These are phyloP conservation scores for Eufriesea mexicana DNA, from an alignment of 1,140 invertebrate genomes.

Conservation along the genomic window DNA sequence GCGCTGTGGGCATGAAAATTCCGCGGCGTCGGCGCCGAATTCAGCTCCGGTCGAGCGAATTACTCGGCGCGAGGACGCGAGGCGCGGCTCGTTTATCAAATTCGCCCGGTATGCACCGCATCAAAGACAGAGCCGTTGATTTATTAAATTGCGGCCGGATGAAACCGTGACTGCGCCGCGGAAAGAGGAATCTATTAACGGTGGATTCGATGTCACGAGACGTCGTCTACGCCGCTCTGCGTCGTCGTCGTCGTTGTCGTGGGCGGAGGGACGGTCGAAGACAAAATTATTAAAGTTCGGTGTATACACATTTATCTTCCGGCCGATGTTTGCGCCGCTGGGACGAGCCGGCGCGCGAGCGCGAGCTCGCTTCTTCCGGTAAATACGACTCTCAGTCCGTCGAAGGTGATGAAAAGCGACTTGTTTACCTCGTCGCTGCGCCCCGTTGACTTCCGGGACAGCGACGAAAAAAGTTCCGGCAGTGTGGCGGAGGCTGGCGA, in stretches of 20 bases:
- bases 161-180: slow-evolving; percentile 6
- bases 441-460: slow-evolving; percentile 52
- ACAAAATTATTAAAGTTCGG: slow-evolving; percentile 66
- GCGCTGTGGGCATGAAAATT: slow-evolving; percentile 44
- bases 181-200: slow-evolving; percentile 43
- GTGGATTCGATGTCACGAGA: slow-evolving; percentile 9
- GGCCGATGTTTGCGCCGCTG: slow-evolving; percentile 56
- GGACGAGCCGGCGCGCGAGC: slow-evolving; percentile 33
- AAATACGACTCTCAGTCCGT: slow-evolving; percentile 55
- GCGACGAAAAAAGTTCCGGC: slow-evolving; percentile 43
- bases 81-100: slow-evolving; percentile 61
- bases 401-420: slow-evolving; percentile 67
- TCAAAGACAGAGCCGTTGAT: slow-evolving; percentile 63
- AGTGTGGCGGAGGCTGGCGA: neutral
- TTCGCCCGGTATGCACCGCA: slow-evolving; percentile 41
- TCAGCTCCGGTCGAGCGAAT: slow-evolving; percentile 48
- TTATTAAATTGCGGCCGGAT: slow-evolving; percentile 62
- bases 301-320: slow-evolving; percentile 48
- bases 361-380: slow-evolving; percentile 43
- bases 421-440: slow-evolving; percentile 59
- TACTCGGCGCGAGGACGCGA: slow-evolving; percentile 41
- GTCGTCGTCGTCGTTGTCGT: neutral
- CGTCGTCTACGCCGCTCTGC: neutral
- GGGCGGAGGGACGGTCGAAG: neutral
- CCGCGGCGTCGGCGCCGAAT: slow-evolving; percentile 43